Evolutionary conservation across 2,113 vertebrate genomes (phyloP), one percentile per base, ranked within the genome.

Genomic region (Bujurquina vittata): DNA sequence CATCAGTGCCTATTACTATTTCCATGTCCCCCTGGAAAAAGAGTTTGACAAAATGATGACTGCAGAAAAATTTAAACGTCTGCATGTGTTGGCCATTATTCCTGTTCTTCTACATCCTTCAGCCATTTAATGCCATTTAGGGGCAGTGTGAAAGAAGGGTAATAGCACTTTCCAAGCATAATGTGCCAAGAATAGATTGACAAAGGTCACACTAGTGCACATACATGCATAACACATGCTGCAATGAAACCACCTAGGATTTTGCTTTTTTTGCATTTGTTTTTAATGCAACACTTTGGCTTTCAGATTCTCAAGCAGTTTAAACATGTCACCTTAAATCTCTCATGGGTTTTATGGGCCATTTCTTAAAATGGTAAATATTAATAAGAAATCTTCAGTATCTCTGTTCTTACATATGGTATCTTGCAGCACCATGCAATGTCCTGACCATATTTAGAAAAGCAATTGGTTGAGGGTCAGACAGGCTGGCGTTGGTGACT

Each of bases 61-160:
- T 65, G 67, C 75, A 87, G 86, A 85, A 76, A 79, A 80, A 67
- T 84, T 55, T 80, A 12, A 46, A 49, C 26, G 77, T 72, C 33
- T 88, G 23, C 49, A 0, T 61, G 54, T 86, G 81, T 87, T 73
- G 63, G 81, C 86, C 37, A 0, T 81, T 87, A 52, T 87, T 83
- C 79, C 77, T 79, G 54, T 80, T 76, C 75, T 49, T 73, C 52
- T 69, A 18, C 18, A 35, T 88, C 87, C 84, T 35, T 89, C 61
- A 79, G 79, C 37, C 43, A 15, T 78, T 80, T 83, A 22, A 88
- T 77, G 83, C 92, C 90, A 93, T 94, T 89, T 93, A 91, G 91
- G 90, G 93, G 56, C 83, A 22, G 76, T 63, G 79, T 85, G 83
- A 80, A 84, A 75, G 55, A 84, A 63, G 43, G 79, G 89, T 90